Evolutionary conservation across 1,140 invertebrate species (phyloP).

Genomic region (Hyposmocoma kahamanoa): DNA sequence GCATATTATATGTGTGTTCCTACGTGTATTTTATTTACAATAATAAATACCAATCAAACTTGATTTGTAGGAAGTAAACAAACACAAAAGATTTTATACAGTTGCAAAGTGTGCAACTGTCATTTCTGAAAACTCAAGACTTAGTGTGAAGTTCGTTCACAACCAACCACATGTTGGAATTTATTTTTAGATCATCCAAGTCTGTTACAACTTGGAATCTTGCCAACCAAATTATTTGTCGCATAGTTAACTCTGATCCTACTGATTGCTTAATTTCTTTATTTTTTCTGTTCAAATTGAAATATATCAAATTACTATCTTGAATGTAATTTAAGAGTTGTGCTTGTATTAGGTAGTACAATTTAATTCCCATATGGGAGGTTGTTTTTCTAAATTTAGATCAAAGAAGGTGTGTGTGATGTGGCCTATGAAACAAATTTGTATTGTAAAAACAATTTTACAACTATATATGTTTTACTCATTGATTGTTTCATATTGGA

Average conservation of each 20-base stretch:
- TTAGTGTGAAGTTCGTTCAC: conserved; percentile 44
- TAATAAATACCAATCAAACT: too few species aligned
- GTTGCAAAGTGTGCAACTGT: too few species aligned
- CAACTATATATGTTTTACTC: too few species aligned
- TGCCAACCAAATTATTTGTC: conserved; percentile 1
- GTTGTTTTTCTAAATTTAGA: conserved; percentile 64
- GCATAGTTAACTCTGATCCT: neutral
- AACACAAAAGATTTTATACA: too few species aligned
- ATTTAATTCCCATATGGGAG: conserved; percentile 48
- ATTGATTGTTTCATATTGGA: neutral
- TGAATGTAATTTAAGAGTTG: neutral
- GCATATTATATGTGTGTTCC: too few species aligned
- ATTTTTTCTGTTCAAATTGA: neutral
- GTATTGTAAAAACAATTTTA: too few species aligned
- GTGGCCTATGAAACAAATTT: too few species aligned
- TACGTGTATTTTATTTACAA: too few species aligned
- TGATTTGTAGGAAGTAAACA: too few species aligned
- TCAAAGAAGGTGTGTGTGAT: conserved; percentile 47
- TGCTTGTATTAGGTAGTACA: neutral
- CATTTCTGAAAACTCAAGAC: conserved; percentile 10
- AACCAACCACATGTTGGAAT: conserved; percentile 24
- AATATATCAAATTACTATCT: conserved; percentile 5
- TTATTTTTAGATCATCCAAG: conserved; percentile 64
- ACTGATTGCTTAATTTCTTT: conserved; percentile 6
- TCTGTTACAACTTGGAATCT: neutral